Conservation (phyloP, 1,140 invertebrate species). For the Parapsyche elsis region DNA sequence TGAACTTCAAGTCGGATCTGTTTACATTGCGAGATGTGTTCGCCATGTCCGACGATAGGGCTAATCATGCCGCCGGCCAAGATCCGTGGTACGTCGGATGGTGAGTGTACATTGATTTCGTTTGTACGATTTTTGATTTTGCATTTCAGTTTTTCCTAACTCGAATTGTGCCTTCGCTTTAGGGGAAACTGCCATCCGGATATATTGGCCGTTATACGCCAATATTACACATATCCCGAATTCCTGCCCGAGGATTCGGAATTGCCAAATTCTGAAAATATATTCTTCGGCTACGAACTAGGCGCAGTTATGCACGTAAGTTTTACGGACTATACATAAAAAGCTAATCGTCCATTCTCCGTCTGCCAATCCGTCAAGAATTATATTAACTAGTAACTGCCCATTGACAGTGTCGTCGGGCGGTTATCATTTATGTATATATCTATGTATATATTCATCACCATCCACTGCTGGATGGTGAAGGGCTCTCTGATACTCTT, state of each 20-base stretch:
- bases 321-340: too few relatives aligned
- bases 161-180: slow-evolving; percentile 48
- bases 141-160: not conserved
- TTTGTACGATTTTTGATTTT: not conserved
- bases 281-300: slow-evolving; percentile 92
- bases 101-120: slow-evolving; percentile 69
- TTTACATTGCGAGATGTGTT: slow-evolving; percentile 82
- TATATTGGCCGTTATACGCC: slow-evolving; percentile 78
- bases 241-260: slow-evolving; percentile 92
- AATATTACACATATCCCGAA: slow-evolving; percentile 84
- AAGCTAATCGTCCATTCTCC: too few relatives aligned
- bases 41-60: slow-evolving; percentile 76
- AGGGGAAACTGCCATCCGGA: slow-evolving; percentile 90
- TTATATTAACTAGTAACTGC: too few relatives aligned
- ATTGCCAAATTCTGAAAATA: slow-evolving; percentile 89
- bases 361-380: too few relatives aligned
- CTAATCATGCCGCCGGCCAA: slow-evolving; percentile 70
- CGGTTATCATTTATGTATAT: too few relatives aligned
- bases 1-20: slow-evolving; percentile 90
- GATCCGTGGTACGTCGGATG: slow-evolving; percentile 92
- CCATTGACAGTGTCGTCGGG: too few relatives aligned
- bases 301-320: slow-evolving; percentile 94
- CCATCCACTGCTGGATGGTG: too few relatives aligned
- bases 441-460: not conserved
- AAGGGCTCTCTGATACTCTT: too few relatives aligned